phyloP scores from a whole-genome alignment of 2,888 invertebrate genomes.

The Ectropis crepuscularia region DNA sequence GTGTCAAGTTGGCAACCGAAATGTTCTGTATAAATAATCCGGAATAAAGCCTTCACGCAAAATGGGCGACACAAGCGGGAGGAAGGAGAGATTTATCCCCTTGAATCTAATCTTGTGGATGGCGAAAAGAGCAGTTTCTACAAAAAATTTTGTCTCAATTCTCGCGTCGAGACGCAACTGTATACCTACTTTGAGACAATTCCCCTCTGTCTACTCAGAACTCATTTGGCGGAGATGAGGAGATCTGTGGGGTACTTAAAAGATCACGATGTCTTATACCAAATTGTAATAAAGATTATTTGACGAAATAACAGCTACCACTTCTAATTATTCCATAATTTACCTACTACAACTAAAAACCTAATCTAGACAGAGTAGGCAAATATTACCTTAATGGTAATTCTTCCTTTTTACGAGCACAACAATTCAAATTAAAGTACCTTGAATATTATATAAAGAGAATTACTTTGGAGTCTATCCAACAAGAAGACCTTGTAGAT shows the following conservation, averaged over 20 bases:
- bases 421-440: background rate
- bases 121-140: constrained; percentile 76
- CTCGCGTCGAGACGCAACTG: constrained; percentile 56
- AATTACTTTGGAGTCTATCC: background rate
- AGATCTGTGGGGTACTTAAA: constrained; percentile 50
- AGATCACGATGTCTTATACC: constrained; percentile 32
- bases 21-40: constrained; percentile 79
- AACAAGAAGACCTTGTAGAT: background rate
- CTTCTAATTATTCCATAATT: background rate
- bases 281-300: constrained; percentile 20
- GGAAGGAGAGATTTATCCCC: constrained; percentile 78
- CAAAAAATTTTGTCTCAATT: constrained; percentile 70
- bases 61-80: constrained; percentile 71
- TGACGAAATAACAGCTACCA: constrained; percentile 4
- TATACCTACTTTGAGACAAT: constrained; percentile 60
- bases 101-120: constrained; percentile 82
- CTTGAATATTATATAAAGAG: background rate
- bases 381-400: too few relatives aligned
- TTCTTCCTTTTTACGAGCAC: too few relatives aligned
- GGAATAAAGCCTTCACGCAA: constrained; percentile 77
- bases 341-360: background rate
- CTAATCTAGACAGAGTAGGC: too few relatives aligned
- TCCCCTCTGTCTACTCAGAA: constrained; percentile 61
- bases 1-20: constrained; percentile 65
- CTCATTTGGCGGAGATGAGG: constrained; percentile 61